Evolutionary conservation across 2,888 invertebrate genomes (phyloP).

Genomic region (Heterodera filipjevi): DNA sequence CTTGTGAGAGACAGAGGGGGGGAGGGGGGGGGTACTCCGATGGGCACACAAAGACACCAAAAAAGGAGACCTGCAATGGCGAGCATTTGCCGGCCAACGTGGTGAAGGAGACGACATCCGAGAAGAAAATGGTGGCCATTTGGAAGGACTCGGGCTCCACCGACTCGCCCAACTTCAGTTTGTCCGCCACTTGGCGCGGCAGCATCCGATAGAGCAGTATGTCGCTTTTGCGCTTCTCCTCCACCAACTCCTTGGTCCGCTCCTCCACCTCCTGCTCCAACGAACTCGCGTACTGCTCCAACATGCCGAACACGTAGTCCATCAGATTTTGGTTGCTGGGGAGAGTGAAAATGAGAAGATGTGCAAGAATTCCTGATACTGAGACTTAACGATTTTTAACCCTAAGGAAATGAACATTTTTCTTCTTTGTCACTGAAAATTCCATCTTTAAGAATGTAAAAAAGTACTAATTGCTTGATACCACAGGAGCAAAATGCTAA

Average conservation of each 20-base stretch:
- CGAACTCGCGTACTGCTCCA: conserved; percentile 47
- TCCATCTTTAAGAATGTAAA: no score
- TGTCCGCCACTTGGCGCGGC: conserved; percentile 50
- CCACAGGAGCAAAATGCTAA: no score
- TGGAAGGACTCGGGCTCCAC: conserved; percentile 54
- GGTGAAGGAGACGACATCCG: conserved; percentile 62
- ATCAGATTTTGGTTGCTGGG: conserved; percentile 49
- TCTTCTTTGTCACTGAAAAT: no score
- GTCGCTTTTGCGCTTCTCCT: conserved; percentile 42
- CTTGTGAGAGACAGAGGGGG: neutral
- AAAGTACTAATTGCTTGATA: no score
- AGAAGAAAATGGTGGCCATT: conserved; percentile 59
- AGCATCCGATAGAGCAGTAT: conserved; percentile 47
- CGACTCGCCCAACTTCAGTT: conserved; percentile 54
- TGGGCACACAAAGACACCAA: no score
- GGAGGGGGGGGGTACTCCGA: no score
- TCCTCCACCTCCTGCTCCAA: conserved; percentile 46
- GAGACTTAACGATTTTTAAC: no score
- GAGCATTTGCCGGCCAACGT: conserved; percentile 57
- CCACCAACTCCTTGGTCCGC: conserved; percentile 45
- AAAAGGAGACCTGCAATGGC: conserved; percentile 55
- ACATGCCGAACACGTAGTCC: conserved; percentile 61
- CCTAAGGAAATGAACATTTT: no score
- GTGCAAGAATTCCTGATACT: no score
- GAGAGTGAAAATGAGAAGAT: neutral